A percentile compares a stretch with the other conserved stretches of the same genome.
phyloP scores from a whole-genome alignment of 2,113 vertebrate species.

The Seriola dumerili region DNA sequence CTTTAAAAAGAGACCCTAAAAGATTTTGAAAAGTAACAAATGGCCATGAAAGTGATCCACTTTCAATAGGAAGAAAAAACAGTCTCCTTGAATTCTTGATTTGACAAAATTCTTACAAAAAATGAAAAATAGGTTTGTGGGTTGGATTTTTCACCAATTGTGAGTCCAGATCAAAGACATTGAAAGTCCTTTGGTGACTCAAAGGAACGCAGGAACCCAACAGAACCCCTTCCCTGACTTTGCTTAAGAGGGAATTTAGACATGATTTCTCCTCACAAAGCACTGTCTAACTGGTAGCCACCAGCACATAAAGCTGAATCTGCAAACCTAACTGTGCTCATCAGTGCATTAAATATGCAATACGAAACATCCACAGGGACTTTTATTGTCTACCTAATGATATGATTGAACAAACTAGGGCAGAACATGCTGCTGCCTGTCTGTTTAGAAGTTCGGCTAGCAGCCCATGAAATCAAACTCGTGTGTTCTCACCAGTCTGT shows the following conservation, averaged over 20 bases:
- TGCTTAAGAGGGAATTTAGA: neutral
- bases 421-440: constrained; percentile 33
- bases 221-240: neutral
- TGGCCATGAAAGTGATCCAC: neutral
- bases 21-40: neutral
- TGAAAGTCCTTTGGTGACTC: neutral
- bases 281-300: neutral
- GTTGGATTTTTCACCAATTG: neutral
- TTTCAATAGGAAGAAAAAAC: too few relatives aligned
- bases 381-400: constrained; percentile 47
- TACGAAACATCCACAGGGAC: constrained; percentile 36
- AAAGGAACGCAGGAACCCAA: too few relatives aligned
- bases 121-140: neutral
- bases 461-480: constrained; percentile 62
- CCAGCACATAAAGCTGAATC: constrained; percentile 41
- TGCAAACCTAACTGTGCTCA: constrained; percentile 50
- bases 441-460: constrained; percentile 49
- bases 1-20: neutral
- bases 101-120: neutral
- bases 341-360: constrained; percentile 61
- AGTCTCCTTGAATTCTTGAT: neutral
- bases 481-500: constrained; percentile 29
- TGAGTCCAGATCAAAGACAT: neutral
- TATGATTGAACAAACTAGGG: constrained; percentile 58
- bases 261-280: constrained; percentile 1